Evolutionary conservation across 2,113 vertebrate species (phyloP).

Genomic region (Peromyscus californicus): DNA sequence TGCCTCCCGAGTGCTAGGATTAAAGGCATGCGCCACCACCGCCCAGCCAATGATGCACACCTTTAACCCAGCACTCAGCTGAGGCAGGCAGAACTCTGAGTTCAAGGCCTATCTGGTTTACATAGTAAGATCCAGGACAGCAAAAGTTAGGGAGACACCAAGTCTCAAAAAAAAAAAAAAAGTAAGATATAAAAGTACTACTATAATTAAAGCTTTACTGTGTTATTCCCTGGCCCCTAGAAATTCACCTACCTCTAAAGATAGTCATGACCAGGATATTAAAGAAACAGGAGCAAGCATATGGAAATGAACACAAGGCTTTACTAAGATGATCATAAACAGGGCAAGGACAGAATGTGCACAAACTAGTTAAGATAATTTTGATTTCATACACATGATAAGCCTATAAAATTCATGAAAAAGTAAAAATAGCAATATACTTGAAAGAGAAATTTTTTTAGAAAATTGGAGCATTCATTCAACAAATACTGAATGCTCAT

Average conservation of each 20-base stretch:
- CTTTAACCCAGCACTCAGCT: neutral
- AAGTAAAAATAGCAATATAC: neutral
- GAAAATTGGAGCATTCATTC: neutral
- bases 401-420: neutral
- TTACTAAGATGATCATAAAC: neutral
- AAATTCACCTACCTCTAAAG: neutral
- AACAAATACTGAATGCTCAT: neutral
- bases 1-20: too few relatives aligned
- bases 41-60: neutral
- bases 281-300: neutral
- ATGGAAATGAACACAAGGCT: neutral
- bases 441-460: neutral
- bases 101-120: neutral
- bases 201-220: conserved; percentile 2
- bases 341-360: neutral
- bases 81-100: neutral
- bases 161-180: neutral
- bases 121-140: neutral
- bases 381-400: neutral
- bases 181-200: neutral
- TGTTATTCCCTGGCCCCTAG: neutral
- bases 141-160: neutral
- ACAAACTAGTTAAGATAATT: conserved; percentile 3
- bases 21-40: too few relatives aligned
- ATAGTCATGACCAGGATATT: neutral